These are phyloP conservation scores for Palythoa grandis DNA, from an alignment of 92 coral and sea anemone genomes.

Conservation along the genomic window DNA sequence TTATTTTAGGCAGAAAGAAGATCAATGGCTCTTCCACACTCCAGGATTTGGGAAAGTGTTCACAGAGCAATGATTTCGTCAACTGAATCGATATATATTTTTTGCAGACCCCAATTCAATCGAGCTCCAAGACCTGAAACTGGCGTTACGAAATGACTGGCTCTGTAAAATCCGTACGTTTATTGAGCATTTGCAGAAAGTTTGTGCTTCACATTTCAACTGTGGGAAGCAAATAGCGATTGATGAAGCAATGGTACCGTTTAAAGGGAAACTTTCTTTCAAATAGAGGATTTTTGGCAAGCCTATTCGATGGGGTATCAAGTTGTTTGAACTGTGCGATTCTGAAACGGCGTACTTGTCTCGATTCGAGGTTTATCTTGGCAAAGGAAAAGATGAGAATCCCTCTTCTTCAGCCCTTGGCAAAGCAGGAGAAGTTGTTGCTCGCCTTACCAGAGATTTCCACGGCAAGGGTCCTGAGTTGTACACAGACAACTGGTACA, in stretches of 20 bases:
- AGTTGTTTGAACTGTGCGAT: no score
- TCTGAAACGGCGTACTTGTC: no score
- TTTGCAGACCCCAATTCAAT: conserved; percentile 46
- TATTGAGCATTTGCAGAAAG: conserved; percentile 22
- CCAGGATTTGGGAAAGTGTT: conserved; percentile 49
- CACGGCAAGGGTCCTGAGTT: no score
- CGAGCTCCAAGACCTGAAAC: conserved; percentile 9
- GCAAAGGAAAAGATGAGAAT: no score
- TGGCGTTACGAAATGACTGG: conserved; percentile 16
- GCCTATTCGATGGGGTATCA: no score
- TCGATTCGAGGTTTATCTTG: no score
- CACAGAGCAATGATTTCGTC: conserved; percentile 36
- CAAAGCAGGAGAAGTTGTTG: no score
- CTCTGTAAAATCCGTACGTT: conserved; percentile 39
- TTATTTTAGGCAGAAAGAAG: conserved; percentile 34
- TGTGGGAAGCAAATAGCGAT: conserved; percentile 39
- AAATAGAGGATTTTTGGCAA: conserved; percentile 22
- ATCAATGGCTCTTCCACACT: conserved; percentile 55
- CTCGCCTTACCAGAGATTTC: no score
- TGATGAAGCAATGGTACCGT: conserved; percentile 56
- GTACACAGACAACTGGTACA: no score
- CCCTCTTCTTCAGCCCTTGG: no score
- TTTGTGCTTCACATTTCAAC: conserved; percentile 28
- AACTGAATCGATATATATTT: conserved; percentile 54
- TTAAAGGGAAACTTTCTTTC: conserved; percentile 49